Base-by-base conservation (phyloP, 2,113 vertebrate genomes). In the Sminthopsis crassicaudata region DNA sequence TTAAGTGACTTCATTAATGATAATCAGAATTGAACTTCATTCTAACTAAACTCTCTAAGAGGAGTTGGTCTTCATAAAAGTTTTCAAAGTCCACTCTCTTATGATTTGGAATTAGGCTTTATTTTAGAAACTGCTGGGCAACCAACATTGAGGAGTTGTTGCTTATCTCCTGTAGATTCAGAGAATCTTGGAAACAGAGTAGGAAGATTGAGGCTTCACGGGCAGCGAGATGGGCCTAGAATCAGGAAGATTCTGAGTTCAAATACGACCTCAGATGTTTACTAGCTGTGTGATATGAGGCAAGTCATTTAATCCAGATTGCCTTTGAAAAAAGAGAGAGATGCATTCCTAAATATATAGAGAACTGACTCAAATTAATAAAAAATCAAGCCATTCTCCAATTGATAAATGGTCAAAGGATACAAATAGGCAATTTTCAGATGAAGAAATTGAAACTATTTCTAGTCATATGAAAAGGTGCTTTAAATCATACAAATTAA, bases 121-220 rank as follows among this genome's bases (percentile, higher is more conserved):
- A 30, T 2, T 51, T 90, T 92, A 54, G 94, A 84, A 89, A 50
- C 94, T 95, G 92, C 93, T 95, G 23, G 36, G 91, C 91, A 52
- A 60, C 92, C 76, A 53, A 23, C 46, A 50, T 9, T 90, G 2
- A 50, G 89, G 23, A 27, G 26, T 24, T 90, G 42, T 48, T 90
- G 8, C 48, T 76, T 76, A 14, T 76, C 36, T 76, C 36, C 12
- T 76, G 60, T 76, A 76, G 3, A 14, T n/a, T 16, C 67, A 42
- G 22, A 76, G 67, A n/a, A 76, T n/a, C 36, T n/a, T n/a, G 36
- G 67, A n/a, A 76, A n/a, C n/a, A 22, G 67, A 22, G 16, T 76
- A 76, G 67, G 36, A 76, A 76, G 36, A 22, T 42, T 22, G 36
- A n/a, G 36, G n/a, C 7, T 16, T 76, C 5, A 76, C 22, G 36